A percentile compares a stretch with the other conserved stretches of the same genome.
These are phyloP conservation scores for Cnemophilus loriae DNA, from an alignment of 2,113 vertebrate species.

Conservation along the genomic window DNA sequence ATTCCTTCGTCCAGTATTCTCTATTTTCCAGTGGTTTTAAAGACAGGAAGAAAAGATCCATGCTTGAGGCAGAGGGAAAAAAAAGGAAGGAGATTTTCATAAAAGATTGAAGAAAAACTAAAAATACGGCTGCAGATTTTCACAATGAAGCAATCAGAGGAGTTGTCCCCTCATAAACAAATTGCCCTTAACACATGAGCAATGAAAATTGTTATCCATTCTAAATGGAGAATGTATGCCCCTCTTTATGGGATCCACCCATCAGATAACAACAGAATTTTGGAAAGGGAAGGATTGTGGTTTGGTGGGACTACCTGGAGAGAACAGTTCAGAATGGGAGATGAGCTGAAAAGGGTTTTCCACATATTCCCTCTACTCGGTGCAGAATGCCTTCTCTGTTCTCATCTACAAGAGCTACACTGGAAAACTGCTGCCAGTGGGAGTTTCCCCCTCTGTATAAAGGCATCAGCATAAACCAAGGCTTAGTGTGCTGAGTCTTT, in stretches of 20 bases:
- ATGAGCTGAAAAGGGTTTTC: background rate
- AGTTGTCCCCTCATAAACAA: background rate
- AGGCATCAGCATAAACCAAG: background rate
- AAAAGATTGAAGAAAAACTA: background rate
- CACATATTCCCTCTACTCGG: accelerated
- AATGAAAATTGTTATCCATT: background rate
- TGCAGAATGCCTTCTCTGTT: background rate
- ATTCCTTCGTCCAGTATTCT: no score
- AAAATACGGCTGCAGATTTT: background rate
- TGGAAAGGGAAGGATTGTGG: background rate
- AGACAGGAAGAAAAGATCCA: no score
- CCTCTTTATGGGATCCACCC: background rate
- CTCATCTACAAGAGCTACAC: background rate
- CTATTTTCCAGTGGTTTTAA: no score
- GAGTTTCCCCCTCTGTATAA: background rate
- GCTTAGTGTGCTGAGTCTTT: background rate
- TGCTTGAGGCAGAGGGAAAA: background rate
- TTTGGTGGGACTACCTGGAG: background rate
- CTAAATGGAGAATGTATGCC: background rate
- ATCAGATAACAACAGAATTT: background rate
- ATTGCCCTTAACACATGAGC: background rate
- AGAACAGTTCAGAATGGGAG: background rate
- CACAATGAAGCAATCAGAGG: background rate
- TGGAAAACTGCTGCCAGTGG: background rate
- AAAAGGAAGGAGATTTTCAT: background rate